Evolutionary conservation across 2,113 vertebrate species (phyloP), one percentile per base, ranked within the genome.

Genomic region (Parus major): DNA sequence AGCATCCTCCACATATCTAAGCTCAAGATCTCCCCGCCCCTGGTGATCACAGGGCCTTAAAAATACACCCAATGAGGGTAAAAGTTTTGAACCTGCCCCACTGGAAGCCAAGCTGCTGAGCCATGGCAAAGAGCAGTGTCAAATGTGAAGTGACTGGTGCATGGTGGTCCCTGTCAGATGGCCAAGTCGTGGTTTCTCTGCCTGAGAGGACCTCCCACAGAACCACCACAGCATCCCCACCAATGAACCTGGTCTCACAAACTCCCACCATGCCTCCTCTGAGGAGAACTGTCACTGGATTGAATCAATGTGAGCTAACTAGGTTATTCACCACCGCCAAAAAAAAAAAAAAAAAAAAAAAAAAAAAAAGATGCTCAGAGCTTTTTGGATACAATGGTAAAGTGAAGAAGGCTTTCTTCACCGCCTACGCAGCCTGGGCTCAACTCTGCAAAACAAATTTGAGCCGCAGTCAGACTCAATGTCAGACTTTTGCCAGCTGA

Each of bases 401-500:
- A 94, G 94, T 96, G 93, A 94, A 57, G 88, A 82, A 84, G 69
- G 56, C 49, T 95, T 96, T 96, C 90, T 92, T 93, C 95, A 96
- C 96, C 50, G 4, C 95, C 95, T 50, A 96, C 93, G 1, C 95
- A 96, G 92, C 95, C 88, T 57, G 65, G 88, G 92, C 92, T 95
- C 86, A 78, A 84, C 61, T 94, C 92, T 90, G 93, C 92, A 92
- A 92, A 96, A 93, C 84, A 90, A 90, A 81, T 82, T 57, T 79
- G 72, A 96, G 92, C 83, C 33, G 16, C 92, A 96, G 93, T 96
- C 93, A 96, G 95, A 94, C 95, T 97, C 65, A 24, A 95, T 96
- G 93, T 94, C 92, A 93, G 95, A 96, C 93, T 97, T 96, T 39
- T 96, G 90, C 95, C 96, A 96, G 95, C 93, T 96, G 96, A 97